phyloP scores from a whole-genome alignment of 2,113 vertebrate genomes.

The Chloroceryle aenea region DNA sequence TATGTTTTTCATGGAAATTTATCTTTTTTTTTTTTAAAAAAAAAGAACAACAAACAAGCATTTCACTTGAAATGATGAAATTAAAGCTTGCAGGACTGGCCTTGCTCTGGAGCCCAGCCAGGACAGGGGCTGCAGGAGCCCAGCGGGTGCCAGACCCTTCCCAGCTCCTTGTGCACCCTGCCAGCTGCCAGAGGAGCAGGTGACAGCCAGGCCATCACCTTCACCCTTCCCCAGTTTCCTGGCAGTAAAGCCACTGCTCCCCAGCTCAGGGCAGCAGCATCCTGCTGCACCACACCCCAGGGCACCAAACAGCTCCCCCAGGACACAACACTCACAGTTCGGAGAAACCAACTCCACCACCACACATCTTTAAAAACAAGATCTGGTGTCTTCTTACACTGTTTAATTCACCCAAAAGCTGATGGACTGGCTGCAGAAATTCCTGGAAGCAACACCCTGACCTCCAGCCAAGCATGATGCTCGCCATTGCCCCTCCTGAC shows the following conservation, averaged over 20 bases:
- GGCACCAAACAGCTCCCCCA: neutral
- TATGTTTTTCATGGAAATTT: neutral
- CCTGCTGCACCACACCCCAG: neutral
- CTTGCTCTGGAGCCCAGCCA: neutral
- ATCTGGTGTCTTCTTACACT: neutral
- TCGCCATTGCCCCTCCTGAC: neutral
- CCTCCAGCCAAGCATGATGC: rapidly evolving
- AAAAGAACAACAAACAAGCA: neutral
- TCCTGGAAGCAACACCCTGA: neutral
- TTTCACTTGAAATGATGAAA: neutral
- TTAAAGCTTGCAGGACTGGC: neutral
- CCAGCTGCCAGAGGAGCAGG: neutral
- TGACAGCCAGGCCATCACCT: neutral
- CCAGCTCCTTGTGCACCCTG: neutral
- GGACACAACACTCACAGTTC: neutral
- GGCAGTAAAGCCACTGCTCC: rapidly evolving
- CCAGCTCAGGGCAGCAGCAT: neutral
- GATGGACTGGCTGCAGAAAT: neutral
- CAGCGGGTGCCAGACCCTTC: rapidly evolving
- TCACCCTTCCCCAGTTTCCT: neutral
- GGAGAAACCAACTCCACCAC: neutral
- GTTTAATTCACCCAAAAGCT: neutral
- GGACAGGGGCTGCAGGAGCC: rapidly evolving
- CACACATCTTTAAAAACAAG: neutral
- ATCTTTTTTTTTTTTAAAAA: neutral